Base-by-base conservation (phyloP, 92 coral and sea anemone genomes). In the Heliopora coerulea region DNA sequence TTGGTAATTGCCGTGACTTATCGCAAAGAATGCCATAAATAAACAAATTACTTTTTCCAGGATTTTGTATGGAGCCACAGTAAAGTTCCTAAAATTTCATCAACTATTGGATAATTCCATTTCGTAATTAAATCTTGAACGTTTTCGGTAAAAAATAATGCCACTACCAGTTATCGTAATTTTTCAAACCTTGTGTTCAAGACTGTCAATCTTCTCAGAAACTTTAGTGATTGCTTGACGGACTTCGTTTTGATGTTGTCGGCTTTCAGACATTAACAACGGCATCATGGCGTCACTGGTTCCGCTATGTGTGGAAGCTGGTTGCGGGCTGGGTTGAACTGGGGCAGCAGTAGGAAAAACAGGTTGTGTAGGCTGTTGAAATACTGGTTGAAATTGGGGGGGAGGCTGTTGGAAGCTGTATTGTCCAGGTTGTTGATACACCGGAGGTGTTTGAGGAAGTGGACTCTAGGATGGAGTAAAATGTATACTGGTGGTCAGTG, bases 231-330 rank as follows among this genome's bases (percentile, higher is more conserved):
- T 87, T 0, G 91, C 88, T 88, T 90, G 85, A 63, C 98, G 90
- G 31, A 93, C 89, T 80, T 93, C 98, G 26, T 90, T 85, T 69
- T 93, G 98, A 46, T 93, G 96, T 26, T 93, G 98, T 24, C 98
- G 88, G 50, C 92, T 89, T 82, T 93, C 98, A 2, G 98, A 89
- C 98, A 93, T 93, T 39, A 93, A 65, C 20, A 93, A 91, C 0
- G 98, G 96, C 37, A 92, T 91, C 91, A 92, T 87, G 49, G 90
- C 97, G 66, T 92, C 97, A 85, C 81, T 92, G 42, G 91, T 81
- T 13, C 89, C 80, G 54, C 88, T 79, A 59, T 82, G 89, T 18
- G 80, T 64, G 18, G 88, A 79, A 31, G 91, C 76, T 18, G 97
- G 85, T 20, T 91, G 77, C 18, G 86, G 65, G 18, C 88, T 82